A percentile compares a stretch with the other conserved stretches of the same genome.
These are phyloP conservation scores for Syrrhaptes paradoxus DNA, from an alignment of 2,113 vertebrate species.

Conservation along the genomic window DNA sequence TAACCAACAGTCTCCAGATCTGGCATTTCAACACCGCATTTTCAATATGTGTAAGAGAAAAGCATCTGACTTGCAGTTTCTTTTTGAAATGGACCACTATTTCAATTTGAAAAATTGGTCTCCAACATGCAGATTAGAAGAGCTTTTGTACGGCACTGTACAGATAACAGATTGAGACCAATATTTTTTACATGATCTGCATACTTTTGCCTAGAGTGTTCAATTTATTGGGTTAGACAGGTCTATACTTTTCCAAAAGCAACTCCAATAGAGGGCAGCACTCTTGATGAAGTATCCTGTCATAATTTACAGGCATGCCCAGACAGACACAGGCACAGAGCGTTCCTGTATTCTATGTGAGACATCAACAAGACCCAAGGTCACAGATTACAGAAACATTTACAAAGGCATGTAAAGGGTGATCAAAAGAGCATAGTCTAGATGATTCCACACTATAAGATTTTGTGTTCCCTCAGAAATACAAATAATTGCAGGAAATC, in stretches of 20 bases:
- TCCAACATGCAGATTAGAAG: neutral
- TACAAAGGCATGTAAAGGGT: neutral
- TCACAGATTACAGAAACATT: neutral
- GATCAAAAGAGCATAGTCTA: neutral
- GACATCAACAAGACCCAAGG: neutral
- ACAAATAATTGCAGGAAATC: neutral
- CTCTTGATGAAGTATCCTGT: neutral
- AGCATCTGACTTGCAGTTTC: neutral
- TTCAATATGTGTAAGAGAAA: neutral
- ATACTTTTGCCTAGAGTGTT: neutral
- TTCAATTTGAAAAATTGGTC: neutral
- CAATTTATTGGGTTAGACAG: neutral
- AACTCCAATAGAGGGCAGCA: neutral
- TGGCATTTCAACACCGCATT: neutral
- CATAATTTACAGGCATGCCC: neutral
- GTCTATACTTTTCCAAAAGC: neutral
- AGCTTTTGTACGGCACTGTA: neutral
- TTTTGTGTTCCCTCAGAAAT: neutral
- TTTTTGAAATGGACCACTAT: neutral
- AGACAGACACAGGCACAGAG: neutral
- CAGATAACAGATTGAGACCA: neutral
- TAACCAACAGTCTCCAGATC: neutral
- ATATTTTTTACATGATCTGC: neutral
- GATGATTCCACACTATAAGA: neutral
- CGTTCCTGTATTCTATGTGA: neutral